A percentile compares a stretch with the other conserved stretches of the same genome.
Evolutionary conservation across 2,888 invertebrate genomes (phyloP).

Genomic region (Margaritifera margaritifera): DNA sequence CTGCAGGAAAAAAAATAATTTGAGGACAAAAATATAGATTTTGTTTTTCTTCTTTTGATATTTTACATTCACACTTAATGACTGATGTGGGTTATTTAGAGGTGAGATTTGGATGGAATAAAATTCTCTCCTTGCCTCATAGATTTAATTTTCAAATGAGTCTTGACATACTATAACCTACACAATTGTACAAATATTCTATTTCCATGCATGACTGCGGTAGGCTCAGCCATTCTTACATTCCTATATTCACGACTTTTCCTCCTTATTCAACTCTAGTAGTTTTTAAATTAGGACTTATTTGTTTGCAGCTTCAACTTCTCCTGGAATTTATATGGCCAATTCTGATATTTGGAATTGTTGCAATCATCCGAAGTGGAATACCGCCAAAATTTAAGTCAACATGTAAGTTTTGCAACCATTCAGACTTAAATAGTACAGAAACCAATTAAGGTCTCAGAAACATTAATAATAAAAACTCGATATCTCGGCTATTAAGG

Average conservation of each 20-base stretch:
- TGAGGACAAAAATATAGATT: too few species aligned
- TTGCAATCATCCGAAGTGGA: constrained; percentile 57
- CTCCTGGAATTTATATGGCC: constrained; percentile 67
- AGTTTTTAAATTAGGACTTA: background rate
- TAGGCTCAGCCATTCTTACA: too few species aligned
- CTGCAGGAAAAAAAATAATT: too few species aligned
- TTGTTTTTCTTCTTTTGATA: too few species aligned
- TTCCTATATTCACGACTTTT: background rate
- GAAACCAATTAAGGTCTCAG: background rate
- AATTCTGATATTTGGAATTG: constrained; percentile 53
- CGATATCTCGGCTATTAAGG: background rate
- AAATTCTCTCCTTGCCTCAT: too few species aligned
- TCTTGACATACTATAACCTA: too few species aligned
- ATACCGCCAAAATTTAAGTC: constrained; percentile 45
- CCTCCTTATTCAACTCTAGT: background rate
- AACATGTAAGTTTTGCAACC: constrained; percentile 56
- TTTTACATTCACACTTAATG: too few species aligned
- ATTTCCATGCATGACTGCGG: too few species aligned
- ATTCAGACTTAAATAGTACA: background rate
- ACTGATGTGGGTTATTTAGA: too few species aligned
- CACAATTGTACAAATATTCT: too few species aligned
- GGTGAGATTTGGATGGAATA: too few species aligned
- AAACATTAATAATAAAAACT: background rate
- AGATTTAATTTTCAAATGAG: too few species aligned
- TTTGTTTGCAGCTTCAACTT: constrained; percentile 50